Evolutionary conservation across 2,888 invertebrate genomes (phyloP).

Genomic region (Lottia scabra): DNA sequence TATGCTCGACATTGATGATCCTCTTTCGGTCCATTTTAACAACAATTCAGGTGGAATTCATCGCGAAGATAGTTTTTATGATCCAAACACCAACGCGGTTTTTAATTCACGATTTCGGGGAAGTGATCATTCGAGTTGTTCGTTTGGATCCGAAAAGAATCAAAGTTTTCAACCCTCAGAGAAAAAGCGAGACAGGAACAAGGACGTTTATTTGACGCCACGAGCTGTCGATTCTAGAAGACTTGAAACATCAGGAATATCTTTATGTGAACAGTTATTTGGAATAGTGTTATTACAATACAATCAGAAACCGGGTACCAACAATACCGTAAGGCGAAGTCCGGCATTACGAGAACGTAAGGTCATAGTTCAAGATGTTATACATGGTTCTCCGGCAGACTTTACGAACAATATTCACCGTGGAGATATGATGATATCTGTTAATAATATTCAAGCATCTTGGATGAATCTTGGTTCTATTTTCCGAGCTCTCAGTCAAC

Average conservation of each 20-base stretch:
- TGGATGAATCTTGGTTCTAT: constrained; percentile 50
- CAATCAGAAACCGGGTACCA: constrained; percentile 38
- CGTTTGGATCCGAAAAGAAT: not conserved
- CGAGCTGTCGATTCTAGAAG: constrained; percentile 29
- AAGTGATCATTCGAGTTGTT: not conserved
- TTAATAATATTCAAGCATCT: constrained; percentile 51
- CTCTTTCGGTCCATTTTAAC: not conserved
- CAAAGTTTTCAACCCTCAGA: constrained; percentile 1
- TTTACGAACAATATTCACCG: constrained; percentile 49
- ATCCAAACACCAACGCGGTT: not conserved
- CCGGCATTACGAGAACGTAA: constrained; percentile 46
- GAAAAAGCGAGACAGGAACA: constrained; percentile 30
- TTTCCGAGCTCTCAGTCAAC: constrained; percentile 35
- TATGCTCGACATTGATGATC: not conserved
- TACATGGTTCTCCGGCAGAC: constrained; percentile 47
- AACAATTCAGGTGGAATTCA: not conserved
- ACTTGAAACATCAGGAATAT: constrained; percentile 41
- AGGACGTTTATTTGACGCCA: constrained; percentile 37
- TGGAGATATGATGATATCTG: constrained; percentile 56
- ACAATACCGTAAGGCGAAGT: constrained; percentile 34
- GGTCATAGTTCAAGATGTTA: constrained; percentile 54
- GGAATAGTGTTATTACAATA: constrained; percentile 55
- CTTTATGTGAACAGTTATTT: constrained; percentile 53
- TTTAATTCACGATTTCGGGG: constrained; percentile 1
- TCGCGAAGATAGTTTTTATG: not conserved